phyloP scores from a whole-genome alignment of 2,888 invertebrate genomes.

The Branchellion lobata region DNA sequence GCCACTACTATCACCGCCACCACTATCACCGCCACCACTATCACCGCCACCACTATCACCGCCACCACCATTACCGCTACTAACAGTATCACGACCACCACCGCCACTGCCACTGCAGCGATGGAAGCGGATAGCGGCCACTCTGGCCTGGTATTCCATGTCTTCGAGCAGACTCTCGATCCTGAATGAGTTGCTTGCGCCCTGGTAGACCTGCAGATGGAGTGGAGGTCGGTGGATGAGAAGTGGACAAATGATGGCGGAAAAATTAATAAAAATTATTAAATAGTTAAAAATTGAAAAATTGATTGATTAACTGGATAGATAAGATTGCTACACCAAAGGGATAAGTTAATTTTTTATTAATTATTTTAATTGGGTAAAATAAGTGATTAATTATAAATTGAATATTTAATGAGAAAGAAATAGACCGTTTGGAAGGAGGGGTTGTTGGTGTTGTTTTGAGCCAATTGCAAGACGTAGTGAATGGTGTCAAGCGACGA shows the following conservation, averaged over 20 bases:
- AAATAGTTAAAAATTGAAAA: too few relatives aligned
- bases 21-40: slow-evolving; percentile 76
- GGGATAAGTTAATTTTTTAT: too few relatives aligned
- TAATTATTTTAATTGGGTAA: too few relatives aligned
- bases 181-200: slow-evolving; percentile 65
- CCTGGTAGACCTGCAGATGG: slow-evolving; percentile 65
- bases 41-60: slow-evolving; percentile 72
- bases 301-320: too few relatives aligned
- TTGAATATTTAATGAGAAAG: too few relatives aligned
- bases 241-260: slow-evolving; percentile 8
- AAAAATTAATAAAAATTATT: background rate
- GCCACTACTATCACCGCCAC: slow-evolving; percentile 69
- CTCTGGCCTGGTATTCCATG: slow-evolving; percentile 75
- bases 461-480: slow-evolving; percentile 73
- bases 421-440: too few relatives aligned
- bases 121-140: slow-evolving; percentile 71
- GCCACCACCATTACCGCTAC: slow-evolving; percentile 73
- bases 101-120: slow-evolving; percentile 73
- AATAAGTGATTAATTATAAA: too few relatives aligned
- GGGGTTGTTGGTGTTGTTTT: background rate
- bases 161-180: slow-evolving; percentile 72
- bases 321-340: too few relatives aligned
- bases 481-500: slow-evolving; percentile 69
- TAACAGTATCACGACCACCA: slow-evolving; percentile 75
- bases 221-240: slow-evolving; percentile 51